phyloP scores from a whole-genome alignment of 2,797 vertebrate species.

The Propithecus deckenii region DNA sequence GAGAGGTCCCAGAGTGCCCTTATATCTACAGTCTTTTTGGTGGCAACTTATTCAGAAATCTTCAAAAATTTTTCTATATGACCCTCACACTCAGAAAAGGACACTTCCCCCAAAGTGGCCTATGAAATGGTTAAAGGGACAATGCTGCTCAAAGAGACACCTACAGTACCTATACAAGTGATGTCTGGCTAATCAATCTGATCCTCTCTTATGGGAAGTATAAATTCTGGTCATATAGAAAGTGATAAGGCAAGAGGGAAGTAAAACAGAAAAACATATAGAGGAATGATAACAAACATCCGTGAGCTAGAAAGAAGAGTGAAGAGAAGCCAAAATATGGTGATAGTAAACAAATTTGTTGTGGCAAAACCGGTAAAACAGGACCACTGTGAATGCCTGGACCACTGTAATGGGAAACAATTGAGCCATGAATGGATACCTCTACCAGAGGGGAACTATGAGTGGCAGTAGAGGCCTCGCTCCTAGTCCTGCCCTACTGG shows the following conservation, averaged over 20 bases:
- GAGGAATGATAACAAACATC: background rate
- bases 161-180: background rate
- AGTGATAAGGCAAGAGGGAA: background rate
- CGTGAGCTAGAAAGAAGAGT: background rate
- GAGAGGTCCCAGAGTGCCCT: background rate
- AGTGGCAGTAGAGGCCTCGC: background rate
- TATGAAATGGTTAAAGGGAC: background rate
- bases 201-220: background rate
- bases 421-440: background rate
- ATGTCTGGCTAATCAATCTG: background rate
- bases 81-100: background rate
- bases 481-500: background rate
- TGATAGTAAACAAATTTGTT: background rate
- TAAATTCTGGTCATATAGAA: background rate
- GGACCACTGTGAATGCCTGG: background rate
- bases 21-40: background rate
- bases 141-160: background rate
- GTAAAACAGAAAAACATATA: background rate
- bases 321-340: background rate
- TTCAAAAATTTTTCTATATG: background rate
- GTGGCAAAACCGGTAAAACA: background rate
- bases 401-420: background rate
- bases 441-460: background rate
- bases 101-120: background rate
- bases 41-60: background rate